A percentile compares a stretch with the other conserved stretches of the same genome.
Conservation (phyloP, 2,113 vertebrate species). For the Macheiramphus alcinus region DNA sequence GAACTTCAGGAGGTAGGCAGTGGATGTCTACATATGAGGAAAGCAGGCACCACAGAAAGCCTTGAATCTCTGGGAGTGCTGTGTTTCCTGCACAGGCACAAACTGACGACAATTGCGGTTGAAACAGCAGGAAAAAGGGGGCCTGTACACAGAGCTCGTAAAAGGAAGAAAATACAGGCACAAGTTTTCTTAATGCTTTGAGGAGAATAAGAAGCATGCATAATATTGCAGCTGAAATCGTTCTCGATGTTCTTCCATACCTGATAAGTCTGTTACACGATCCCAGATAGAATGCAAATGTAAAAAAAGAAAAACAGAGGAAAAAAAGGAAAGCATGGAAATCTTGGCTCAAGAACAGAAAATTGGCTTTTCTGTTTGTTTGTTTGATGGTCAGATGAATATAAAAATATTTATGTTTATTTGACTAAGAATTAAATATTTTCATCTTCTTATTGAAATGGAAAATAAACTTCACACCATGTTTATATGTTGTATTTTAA, state of each 20-base stretch:
- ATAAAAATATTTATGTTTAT: not conserved
- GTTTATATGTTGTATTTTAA: not conserved
- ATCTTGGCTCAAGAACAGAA: not conserved
- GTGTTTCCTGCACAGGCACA: not conserved
- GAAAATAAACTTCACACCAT: not conserved
- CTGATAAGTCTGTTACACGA: not conserved
- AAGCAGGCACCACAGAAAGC: not conserved
- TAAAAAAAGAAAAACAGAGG: not conserved
- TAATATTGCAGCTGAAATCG: not conserved
- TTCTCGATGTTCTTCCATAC: not conserved
- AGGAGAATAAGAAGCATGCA: not conserved
- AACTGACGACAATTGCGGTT: not conserved
- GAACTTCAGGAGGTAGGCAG: not conserved
- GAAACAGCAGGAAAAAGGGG: not conserved
- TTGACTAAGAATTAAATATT: not conserved
- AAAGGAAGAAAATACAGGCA: not conserved
- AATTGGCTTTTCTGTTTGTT: not conserved
- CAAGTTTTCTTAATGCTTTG: not conserved
- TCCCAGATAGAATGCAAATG: not conserved
- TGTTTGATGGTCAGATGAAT: not conserved
- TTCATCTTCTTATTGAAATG: not conserved
- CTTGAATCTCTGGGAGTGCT: not conserved
- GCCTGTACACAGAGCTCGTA: fast-evolving
- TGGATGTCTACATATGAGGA: not conserved
- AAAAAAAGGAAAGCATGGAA: not conserved